Conservation (phyloP, 2,888 invertebrate genomes). For the Parnassius apollo region DNA sequence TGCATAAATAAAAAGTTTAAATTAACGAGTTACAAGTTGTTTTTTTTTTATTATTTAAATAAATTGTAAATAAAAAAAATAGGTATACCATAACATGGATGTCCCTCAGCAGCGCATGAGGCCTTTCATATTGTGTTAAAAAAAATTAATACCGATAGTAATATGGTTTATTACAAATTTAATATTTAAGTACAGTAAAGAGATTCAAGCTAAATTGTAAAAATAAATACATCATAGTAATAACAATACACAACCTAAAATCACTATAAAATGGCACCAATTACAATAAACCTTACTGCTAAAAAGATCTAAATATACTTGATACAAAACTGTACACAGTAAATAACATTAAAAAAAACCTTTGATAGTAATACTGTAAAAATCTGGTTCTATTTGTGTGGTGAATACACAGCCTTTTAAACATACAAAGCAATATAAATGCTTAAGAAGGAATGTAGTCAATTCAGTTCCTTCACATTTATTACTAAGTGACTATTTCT, state of each 20-base stretch:
- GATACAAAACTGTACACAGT: conserved; percentile 32
- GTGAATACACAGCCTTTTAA: conserved; percentile 48
- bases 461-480: neutral
- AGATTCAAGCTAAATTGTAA: conserved; percentile 33
- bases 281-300: conserved; percentile 24
- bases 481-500: neutral
- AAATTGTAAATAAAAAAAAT: neutral
- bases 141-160: conserved; percentile 12
- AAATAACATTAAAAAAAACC: conserved; percentile 50
- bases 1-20: conserved; percentile 51
- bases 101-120: too few relatives aligned
- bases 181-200: conserved; percentile 30
- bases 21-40: conserved; percentile 43
- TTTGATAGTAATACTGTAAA: conserved; percentile 55
- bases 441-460: conserved; percentile 45
- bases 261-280: conserved; percentile 37
- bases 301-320: conserved; percentile 15
- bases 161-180: conserved; percentile 30
- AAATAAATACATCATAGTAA: conserved; percentile 29
- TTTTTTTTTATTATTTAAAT: conserved; percentile 20
- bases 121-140: neutral
- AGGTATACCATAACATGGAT: too few relatives aligned
- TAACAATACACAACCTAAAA: conserved; percentile 32
- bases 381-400: conserved; percentile 32
- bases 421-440: conserved; percentile 34